Conservation (phyloP, 1,140 invertebrate species). For the Magallana ariakensis region DNA sequence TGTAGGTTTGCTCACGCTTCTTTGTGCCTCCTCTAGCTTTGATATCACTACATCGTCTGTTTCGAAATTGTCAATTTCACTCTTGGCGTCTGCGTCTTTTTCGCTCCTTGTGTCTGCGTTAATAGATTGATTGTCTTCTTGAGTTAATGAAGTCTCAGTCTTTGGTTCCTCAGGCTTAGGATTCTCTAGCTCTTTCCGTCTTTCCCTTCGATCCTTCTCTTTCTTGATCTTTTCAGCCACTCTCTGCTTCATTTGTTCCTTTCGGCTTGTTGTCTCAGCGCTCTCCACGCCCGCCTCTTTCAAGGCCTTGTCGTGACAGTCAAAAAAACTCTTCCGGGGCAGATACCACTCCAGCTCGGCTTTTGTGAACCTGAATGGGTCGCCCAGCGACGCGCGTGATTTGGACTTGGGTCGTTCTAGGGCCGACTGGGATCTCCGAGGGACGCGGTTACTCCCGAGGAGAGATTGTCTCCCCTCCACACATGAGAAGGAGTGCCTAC, state of each 20-base stretch:
- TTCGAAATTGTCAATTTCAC: conserved; percentile 18
- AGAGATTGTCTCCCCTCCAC: background rate
- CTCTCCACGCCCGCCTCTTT: conserved; percentile 67
- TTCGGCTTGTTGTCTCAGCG: conserved; percentile 41
- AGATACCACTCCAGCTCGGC: conserved; percentile 66
- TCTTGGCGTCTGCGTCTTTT: background rate
- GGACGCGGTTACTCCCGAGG: background rate
- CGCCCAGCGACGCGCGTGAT: background rate
- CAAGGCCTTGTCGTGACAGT: conserved; percentile 68
- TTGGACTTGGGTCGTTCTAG: background rate
- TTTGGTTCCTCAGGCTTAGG: conserved; percentile 39
- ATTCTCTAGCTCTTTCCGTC: conserved; percentile 10
- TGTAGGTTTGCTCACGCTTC: background rate
- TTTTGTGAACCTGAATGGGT: conserved; percentile 61
- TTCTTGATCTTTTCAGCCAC: conserved; percentile 43
- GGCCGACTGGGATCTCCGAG: background rate
- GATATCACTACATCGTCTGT: background rate
- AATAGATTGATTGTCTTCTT: conserved; percentile 3
- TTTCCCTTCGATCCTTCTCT: conserved; percentile 44
- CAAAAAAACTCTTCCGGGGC: conserved; percentile 69
- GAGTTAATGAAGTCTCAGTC: conserved; percentile 35
- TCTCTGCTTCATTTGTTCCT: conserved; percentile 36
- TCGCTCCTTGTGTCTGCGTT: background rate
- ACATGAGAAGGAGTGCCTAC: conserved; percentile 12
- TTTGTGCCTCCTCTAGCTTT: background rate